Evolutionary conservation across 2,113 vertebrate species (phyloP).

Genomic region (Stegostoma tigrinum): DNA sequence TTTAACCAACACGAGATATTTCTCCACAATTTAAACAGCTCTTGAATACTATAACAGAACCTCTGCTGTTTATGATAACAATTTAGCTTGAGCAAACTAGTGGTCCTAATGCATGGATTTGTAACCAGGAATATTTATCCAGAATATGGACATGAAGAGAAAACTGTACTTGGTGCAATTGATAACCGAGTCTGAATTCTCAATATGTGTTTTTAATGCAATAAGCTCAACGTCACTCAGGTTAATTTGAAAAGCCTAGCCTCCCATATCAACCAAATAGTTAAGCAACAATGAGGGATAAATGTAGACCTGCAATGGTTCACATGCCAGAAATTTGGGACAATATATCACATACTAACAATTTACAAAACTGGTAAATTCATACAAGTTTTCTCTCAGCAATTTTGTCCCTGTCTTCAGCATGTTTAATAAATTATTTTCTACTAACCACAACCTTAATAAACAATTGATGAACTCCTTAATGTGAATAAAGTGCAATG

Average conservation of each 20-base stretch:
- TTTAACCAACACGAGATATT: neutral
- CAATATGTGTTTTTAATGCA: neutral
- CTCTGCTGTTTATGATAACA: neutral
- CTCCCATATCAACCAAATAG: neutral
- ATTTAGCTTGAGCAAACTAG: neutral
- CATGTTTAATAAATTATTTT: neutral
- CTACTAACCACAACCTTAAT: neutral
- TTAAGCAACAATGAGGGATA: neutral
- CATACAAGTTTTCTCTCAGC: neutral
- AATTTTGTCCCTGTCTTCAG: neutral
- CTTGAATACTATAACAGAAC: neutral
- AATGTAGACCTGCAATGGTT: neutral
- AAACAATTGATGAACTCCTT: neutral
- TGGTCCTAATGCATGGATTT: neutral
- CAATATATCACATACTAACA: neutral
- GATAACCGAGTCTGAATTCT: neutral
- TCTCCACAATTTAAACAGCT: neutral
- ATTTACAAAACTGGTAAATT: neutral
- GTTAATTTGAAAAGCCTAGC: neutral
- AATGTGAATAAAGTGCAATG: neutral
- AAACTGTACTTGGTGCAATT: neutral
- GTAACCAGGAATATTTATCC: neutral
- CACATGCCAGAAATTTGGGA: neutral
- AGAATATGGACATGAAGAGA: neutral
- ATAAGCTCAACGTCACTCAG: neutral